Evolutionary conservation across 2,888 invertebrate species (phyloP).

Genomic region (Melinopterus prodromus): DNA sequence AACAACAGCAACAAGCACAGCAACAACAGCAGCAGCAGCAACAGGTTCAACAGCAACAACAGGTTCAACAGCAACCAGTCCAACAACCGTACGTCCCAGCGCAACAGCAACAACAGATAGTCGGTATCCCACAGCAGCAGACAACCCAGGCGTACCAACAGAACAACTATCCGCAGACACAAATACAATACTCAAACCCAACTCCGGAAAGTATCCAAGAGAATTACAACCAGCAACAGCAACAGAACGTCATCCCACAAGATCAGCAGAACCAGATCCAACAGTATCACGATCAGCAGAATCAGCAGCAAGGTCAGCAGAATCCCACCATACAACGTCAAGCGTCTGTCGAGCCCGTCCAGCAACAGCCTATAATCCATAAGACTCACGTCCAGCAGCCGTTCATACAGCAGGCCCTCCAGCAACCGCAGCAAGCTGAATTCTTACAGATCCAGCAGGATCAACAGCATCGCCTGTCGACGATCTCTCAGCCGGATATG

Average conservation of each 20-base stretch:
- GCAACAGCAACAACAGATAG: constrained; percentile 63
- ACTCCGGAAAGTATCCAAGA: constrained; percentile 45
- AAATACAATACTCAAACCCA: constrained; percentile 52
- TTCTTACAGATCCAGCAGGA: constrained; percentile 50
- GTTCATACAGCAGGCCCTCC: constrained; percentile 54
- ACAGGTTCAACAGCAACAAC: constrained; percentile 34
- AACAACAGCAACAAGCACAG: constrained; percentile 39
- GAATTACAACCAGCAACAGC: constrained; percentile 55
- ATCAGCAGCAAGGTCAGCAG: constrained; percentile 39
- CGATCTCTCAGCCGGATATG: constrained; percentile 57
- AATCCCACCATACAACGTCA: constrained; percentile 42
- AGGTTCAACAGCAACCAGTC: constrained; percentile 38
- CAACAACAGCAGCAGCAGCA: constrained; percentile 45
- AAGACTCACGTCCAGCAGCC: constrained; percentile 53
- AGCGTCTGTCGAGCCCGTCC: constrained; percentile 43
- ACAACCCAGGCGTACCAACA: constrained; percentile 48
- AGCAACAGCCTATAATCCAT: constrained; percentile 53
- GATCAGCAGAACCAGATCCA: constrained; percentile 41
- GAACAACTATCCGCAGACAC: constrained; percentile 30
- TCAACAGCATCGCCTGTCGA: constrained; percentile 54
- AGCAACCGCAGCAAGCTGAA: constrained; percentile 54
- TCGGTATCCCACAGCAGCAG: constrained; percentile 61
- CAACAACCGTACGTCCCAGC: constrained; percentile 49
- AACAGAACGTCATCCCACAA: constrained; percentile 42
- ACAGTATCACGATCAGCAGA: constrained; percentile 43